Evolutionary conservation across 2,113 vertebrate genomes (phyloP), one percentile per base, ranked within the genome.

Genomic region (Bambusicola thoracicus): DNA sequence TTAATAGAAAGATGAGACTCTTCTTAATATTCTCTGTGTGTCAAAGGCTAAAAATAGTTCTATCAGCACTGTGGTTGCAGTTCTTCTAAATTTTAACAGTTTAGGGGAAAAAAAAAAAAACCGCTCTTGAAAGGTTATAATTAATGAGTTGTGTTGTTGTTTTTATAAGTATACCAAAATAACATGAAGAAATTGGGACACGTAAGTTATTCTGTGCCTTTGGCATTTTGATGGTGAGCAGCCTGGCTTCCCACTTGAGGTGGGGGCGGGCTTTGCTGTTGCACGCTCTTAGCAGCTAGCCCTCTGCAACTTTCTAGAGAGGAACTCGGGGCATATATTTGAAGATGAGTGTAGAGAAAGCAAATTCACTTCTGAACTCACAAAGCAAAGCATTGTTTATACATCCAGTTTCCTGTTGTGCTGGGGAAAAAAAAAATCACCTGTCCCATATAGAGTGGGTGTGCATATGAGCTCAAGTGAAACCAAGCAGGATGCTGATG

Each of bases 1-100:
- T 96, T 95, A 86, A 89, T 85, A 51, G 91, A 89, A 89, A 84
- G 84, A 90, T 94, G 80, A 95, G 76, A 80, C 84, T 84, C 82
- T 90, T 92, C 70, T 40, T 59, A 49, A 40, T 78, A 32, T 61
- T 90, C 73, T 87, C 73, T 87, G 61, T 10, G 2, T 94, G 90
- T 74, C 59, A 46, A 84, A 67, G 11, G 44, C 90, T 91, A 93
- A 96, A 96, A 96, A 95, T 92, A 92, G 43, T 30, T 93, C 70
- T 65, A 38, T 85, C 79, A 79, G 89, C 83, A 74, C 77, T 94
- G 56, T 46, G 79, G 56, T 76, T 93, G 67, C 78, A 56, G 27
- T 78, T 87, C 65, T 72, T n/a, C n/a, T 46, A 13, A 79, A 88
- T 86, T 78, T 92, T 80, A 89, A 72, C 91, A 75, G 68, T 92